Conservation (phyloP, 2,888 invertebrate genomes). For the Drosophila borealis region DNA sequence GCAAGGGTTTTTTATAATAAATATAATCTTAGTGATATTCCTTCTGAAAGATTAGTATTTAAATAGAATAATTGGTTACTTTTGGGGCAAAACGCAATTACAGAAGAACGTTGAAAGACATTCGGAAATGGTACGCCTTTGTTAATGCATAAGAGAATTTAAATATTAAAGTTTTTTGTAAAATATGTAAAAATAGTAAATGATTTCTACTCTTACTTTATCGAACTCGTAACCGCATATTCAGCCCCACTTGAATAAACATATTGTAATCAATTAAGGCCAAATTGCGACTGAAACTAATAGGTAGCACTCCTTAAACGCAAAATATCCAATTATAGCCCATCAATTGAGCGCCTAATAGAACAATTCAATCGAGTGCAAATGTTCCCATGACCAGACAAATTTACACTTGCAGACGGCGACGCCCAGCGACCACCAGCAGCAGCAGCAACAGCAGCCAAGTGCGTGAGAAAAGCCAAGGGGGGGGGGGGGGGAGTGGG, state of each 20-base stretch:
- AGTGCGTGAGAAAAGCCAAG: constrained; percentile 66
- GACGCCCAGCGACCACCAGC: background rate
- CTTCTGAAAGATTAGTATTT: too few relatives aligned
- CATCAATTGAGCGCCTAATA: constrained; percentile 59
- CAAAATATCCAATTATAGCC: constrained; percentile 39
- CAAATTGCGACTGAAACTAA: constrained; percentile 20
- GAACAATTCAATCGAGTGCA: constrained; percentile 65
- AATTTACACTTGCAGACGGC: constrained; percentile 66
- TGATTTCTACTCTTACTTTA: too few relatives aligned
- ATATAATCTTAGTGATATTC: too few relatives aligned
- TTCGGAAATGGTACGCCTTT: too few relatives aligned
- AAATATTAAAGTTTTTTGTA: too few relatives aligned
- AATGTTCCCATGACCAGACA: constrained; percentile 76
- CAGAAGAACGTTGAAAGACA: too few relatives aligned
- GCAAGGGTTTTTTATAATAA: too few relatives aligned
- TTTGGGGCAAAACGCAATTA: too few relatives aligned
- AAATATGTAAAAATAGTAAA: too few relatives aligned
- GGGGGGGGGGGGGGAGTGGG: constrained; percentile 8
- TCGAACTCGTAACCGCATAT: background rate
- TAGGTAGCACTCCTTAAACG: constrained; percentile 35
- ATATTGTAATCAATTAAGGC: constrained; percentile 37
- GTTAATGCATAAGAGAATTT: too few relatives aligned
- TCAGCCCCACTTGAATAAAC: constrained; percentile 10
- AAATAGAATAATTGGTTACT: too few relatives aligned
- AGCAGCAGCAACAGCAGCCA: constrained; percentile 43